Evolutionary conservation across 2,113 vertebrate genomes (phyloP), one percentile per base, ranked within the genome.

Genomic region (Bubo blakistoni): DNA sequence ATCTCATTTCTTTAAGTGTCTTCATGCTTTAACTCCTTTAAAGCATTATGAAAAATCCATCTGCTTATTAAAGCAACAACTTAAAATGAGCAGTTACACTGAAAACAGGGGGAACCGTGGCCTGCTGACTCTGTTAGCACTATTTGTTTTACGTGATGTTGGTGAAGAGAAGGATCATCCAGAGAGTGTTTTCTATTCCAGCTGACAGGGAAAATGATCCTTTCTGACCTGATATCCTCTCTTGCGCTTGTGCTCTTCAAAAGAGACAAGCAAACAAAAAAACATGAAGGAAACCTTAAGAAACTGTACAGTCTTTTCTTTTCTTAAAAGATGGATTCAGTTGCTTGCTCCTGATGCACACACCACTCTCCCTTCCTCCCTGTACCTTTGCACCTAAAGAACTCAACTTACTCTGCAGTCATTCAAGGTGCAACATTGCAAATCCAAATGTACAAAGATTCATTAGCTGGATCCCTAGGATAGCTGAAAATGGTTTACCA

Each of bases 61-160:
- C 54, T 89, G 82, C 88, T 96, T 89, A 86, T 93, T 96, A 94
- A 94, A 95, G 66, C 86, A 92, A 81, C 59, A 80, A 94, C 55
- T 87, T 79, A 61, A 89, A 89, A 47, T 8, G 38, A 95, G 27
- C 22, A 69, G 73, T 74, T 94, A 59, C 10, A 6, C 30, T 82
- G 66, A 85, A 95, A 90, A 72, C 7, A 5, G 42, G 30, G 30
- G 38, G 55, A 87, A 79, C 20, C 5, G 8, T 24, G 32, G 29
- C 58, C 52, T 40, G 16, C 46, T 88, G 73, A 63, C 24, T 83
- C 61, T 71, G 32, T 51, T 67, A 55, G 32, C 51, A 9, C 20
- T 25, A 26, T 38, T 77, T 73, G 54, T 34, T 92, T 82, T 47
- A 34, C 3, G 0, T 29, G 16, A 14, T 38, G 18, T 22, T 83